A percentile compares a stretch with the other conserved stretches of the same genome.
phyloP scores from a whole-genome alignment of 2,797 vertebrate species.

The Moxostoma hubbsi region DNA sequence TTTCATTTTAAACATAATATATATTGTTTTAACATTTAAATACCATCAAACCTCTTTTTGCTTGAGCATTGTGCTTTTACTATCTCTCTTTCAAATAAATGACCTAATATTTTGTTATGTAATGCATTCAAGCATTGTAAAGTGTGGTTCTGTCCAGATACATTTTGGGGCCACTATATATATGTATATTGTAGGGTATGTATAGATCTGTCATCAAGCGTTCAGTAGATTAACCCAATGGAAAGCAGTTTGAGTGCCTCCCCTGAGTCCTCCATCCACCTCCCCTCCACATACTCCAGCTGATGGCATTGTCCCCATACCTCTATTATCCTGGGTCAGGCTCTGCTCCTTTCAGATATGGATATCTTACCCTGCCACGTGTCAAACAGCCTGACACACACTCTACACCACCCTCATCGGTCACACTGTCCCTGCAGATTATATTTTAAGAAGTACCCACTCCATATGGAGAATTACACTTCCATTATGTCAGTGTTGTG shows the following conservation, averaged over 20 bases:
- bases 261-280: not conserved
- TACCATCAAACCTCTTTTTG: too few species aligned
- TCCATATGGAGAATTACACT: not conserved
- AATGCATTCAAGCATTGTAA: too few species aligned
- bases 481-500: constrained; percentile 24
- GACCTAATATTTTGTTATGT: too few species aligned
- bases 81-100: too few species aligned
- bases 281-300: constrained; percentile 45
- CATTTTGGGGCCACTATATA: not conserved
- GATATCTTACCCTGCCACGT: constrained; percentile 57
- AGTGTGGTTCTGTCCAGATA: too few species aligned
- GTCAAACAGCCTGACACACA: constrained; percentile 42
- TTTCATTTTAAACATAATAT: too few species aligned
- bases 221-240: constrained; percentile 3
- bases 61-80: too few species aligned
- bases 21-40: too few species aligned
- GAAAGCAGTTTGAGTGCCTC: constrained; percentile 2
- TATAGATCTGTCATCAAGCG: constrained; percentile 2
- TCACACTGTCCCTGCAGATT: constrained; percentile 17
- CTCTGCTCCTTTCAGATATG: constrained; percentile 49
- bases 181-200: not conserved
- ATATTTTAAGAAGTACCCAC: constrained; percentile 26
- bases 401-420: constrained; percentile 26
- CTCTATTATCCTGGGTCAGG: constrained; percentile 56
- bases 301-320: constrained; percentile 59